phyloP scores from a whole-genome alignment of 2,888 invertebrate species.

The Lycia hirtaria region DNA sequence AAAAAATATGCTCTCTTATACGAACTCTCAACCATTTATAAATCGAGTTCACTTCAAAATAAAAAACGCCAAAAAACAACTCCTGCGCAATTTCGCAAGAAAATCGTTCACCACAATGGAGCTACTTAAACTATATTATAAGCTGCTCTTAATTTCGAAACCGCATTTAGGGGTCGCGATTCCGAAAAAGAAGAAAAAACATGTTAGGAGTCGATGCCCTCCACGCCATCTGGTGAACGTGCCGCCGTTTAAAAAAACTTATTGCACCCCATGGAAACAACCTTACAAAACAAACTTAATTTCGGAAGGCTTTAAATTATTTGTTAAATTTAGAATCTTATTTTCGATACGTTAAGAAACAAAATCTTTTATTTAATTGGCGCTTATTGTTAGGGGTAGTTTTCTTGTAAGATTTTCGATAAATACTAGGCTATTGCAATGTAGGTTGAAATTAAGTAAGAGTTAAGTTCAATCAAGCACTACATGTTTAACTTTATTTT shows the following conservation, averaged over 20 bases:
- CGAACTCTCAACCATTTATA: no score
- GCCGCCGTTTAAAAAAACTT: slow-evolving; percentile 52
- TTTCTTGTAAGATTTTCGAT: slow-evolving; percentile 2
- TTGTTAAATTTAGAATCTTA: slow-evolving; percentile 15
- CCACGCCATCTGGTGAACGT: slow-evolving; percentile 75
- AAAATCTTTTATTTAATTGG: background rate
- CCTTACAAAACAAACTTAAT: slow-evolving; percentile 5
- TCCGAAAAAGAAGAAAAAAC: slow-evolving; percentile 63
- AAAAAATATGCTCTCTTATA: no score
- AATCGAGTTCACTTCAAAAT: no score
- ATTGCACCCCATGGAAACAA: slow-evolving; percentile 54
- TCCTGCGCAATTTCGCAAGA: slow-evolving; percentile 38
- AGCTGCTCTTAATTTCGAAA: slow-evolving; percentile 59
- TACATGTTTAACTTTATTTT: no score
- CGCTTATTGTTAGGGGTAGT: background rate
- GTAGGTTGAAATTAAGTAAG: background rate
- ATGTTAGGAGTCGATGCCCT: slow-evolving; percentile 78
- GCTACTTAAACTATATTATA: slow-evolving; percentile 69
- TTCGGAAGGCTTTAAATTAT: background rate
- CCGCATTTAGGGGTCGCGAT: slow-evolving; percentile 80
- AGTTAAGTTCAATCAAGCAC: no score
- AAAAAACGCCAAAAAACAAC: no score
- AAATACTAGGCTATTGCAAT: background rate
- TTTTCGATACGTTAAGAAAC: background rate
- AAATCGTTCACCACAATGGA: slow-evolving; percentile 57